These are phyloP conservation scores for Nematopogon swammerdamellus DNA, from an alignment of 2,888 invertebrate genomes.

Conservation along the genomic window DNA sequence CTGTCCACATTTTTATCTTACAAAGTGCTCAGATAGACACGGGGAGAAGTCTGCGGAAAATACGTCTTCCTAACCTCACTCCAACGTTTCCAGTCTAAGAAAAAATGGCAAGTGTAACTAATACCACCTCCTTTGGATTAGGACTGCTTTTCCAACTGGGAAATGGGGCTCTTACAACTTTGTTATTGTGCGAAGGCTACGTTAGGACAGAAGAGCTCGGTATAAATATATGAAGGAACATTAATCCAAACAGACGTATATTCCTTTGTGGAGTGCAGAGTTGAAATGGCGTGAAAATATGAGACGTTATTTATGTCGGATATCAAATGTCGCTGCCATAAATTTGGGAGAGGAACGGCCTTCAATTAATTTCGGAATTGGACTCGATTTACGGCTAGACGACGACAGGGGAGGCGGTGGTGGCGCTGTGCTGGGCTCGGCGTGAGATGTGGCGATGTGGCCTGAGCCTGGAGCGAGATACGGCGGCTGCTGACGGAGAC, in stretches of 20 bases:
- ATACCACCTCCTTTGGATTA: neutral
- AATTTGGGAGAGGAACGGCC: neutral
- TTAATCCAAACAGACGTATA: slow-evolving; percentile 50
- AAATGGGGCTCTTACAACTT: neutral
- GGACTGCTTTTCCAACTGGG: neutral
- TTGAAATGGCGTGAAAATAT: slow-evolving; percentile 55
- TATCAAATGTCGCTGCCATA: slow-evolving; percentile 15
- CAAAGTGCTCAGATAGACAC: slow-evolving; percentile 54
- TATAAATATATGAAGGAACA: slow-evolving; percentile 52
- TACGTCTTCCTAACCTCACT: slow-evolving; percentile 25
- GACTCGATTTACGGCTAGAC: neutral
- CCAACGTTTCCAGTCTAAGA: neutral
- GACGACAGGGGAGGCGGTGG: neutral
- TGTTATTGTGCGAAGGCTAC: neutral
- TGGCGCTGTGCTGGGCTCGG: too few species aligned
- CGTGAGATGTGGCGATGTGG: neutral
- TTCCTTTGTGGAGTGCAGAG: slow-evolving; percentile 46
- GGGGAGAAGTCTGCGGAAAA: slow-evolving; percentile 47
- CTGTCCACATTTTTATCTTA: slow-evolving; percentile 50
- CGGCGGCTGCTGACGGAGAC: too few species aligned
- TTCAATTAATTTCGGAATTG: neutral
- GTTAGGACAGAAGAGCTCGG: slow-evolving; percentile 28
- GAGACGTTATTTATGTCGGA: slow-evolving; percentile 44
- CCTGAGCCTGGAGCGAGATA: neutral
- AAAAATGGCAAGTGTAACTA: too few species aligned